These are phyloP conservation scores for Lycopodina hypogea DNA, from an alignment of 37 sponge, comb jelly and placozoan species.

Conservation along the genomic window DNA sequence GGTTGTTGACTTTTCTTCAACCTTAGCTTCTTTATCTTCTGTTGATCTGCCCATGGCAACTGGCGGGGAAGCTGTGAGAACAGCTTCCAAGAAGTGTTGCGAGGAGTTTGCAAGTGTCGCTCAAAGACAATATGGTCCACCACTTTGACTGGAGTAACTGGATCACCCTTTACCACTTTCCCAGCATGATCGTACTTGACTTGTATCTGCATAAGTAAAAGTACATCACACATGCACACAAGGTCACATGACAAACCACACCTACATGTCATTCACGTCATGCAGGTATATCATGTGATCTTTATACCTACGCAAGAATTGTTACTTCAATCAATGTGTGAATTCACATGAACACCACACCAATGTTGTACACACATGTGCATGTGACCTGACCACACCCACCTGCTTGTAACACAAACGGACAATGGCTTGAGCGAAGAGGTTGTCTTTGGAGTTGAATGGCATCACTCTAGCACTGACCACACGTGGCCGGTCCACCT, in stretches of 20 bases:
- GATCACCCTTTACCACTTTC: constrained; percentile 44
- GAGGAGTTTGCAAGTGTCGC: constrained; percentile 34
- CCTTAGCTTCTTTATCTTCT: too few species aligned
- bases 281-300: too few species aligned
- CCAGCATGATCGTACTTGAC: constrained; percentile 51
- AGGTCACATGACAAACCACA: too few species aligned
- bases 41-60: constrained; percentile 31
- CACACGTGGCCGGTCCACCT: constrained; percentile 69
- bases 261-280: too few species aligned
- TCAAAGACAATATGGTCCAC: constrained; percentile 77
- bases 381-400: neutral
- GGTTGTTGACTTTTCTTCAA: too few species aligned
- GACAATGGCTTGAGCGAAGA: constrained; percentile 73
- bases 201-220: too few species aligned
- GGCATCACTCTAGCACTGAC: constrained; percentile 60
- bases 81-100: constrained; percentile 45
- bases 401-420: constrained; percentile 69
- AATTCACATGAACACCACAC: too few species aligned
- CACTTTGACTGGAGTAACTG: constrained; percentile 30
- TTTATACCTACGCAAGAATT: too few species aligned
- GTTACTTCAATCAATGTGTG: too few species aligned
- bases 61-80: constrained; percentile 57
- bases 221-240: too few species aligned
- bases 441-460: constrained; percentile 46
- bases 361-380: neutral